Percentiles rank a stretch among this genome's conserved stretches.
phyloP scores from a whole-genome alignment of 2,888 invertebrate species.

The Andrena camellia region DNA sequence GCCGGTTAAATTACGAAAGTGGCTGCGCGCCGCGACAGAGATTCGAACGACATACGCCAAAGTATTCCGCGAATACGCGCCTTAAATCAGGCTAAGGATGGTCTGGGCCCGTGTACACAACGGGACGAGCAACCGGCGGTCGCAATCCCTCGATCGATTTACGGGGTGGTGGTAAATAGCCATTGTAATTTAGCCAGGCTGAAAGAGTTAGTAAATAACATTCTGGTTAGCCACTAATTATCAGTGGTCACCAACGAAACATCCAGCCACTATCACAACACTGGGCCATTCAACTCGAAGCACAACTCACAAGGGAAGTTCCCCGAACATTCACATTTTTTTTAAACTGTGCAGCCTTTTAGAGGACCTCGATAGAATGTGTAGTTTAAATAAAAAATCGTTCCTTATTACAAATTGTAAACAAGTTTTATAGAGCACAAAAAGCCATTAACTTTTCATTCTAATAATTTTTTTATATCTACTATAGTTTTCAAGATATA shows the following conservation, averaged over 20 bases:
- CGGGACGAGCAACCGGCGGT: conserved; percentile 40
- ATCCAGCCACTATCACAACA: conserved; percentile 36
- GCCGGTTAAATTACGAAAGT: conserved; percentile 45
- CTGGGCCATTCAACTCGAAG: conserved; percentile 30
- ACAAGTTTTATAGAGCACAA: too few relatives aligned
- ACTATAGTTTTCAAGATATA: too few relatives aligned
- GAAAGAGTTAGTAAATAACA: conserved; percentile 77
- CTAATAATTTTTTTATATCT: too few relatives aligned
- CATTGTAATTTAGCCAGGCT: conserved; percentile 71
- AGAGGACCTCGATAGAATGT: too few relatives aligned
- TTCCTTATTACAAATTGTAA: too few relatives aligned
- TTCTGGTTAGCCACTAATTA: conserved; percentile 67
- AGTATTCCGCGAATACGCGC: conserved; percentile 57
- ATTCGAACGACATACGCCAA: conserved; percentile 48
- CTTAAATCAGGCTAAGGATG: conserved; percentile 64
- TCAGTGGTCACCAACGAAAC: conserved; percentile 52
- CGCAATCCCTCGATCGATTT: conserved; percentile 69
- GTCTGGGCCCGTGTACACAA: conserved; percentile 52
- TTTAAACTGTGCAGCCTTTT: too few relatives aligned
- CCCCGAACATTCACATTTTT: too few relatives aligned
- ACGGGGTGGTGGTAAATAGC: conserved; percentile 69
- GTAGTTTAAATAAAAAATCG: too few relatives aligned
- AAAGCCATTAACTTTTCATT: too few relatives aligned
- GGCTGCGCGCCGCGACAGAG: conserved; percentile 27
- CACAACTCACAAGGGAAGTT: neutral